Conservation (phyloP, 2,888 invertebrate species). For the Eupithecia tripunctaria region DNA sequence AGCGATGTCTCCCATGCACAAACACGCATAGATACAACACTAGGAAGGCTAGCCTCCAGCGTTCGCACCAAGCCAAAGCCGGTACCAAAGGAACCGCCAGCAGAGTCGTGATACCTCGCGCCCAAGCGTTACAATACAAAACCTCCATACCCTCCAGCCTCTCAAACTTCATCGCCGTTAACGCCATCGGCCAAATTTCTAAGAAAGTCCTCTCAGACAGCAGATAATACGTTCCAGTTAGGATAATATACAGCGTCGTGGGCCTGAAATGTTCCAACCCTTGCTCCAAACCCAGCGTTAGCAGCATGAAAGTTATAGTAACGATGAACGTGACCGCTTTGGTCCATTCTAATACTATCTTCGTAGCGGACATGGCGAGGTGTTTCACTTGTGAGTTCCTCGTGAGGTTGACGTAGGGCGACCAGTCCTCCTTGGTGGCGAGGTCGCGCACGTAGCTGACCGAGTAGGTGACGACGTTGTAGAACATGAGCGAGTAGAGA, state of each 20-base stretch:
- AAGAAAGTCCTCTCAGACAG: conserved; percentile 89
- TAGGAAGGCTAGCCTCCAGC: conserved; percentile 84
- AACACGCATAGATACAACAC: conserved; percentile 87
- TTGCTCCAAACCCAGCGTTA: conserved; percentile 90
- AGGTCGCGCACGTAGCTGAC: conserved; percentile 90
- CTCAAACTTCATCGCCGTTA: conserved; percentile 85
- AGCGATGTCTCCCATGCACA: conserved; percentile 86
- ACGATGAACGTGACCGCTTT: conserved; percentile 92
- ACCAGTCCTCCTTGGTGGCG: conserved; percentile 90
- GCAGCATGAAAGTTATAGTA: conserved; percentile 89
- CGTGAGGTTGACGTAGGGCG: conserved; percentile 89
- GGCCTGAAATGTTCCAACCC: conserved; percentile 90
- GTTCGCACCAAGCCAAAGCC: conserved; percentile 82
- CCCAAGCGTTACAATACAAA: conserved; percentile 87
- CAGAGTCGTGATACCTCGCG: conserved; percentile 84
- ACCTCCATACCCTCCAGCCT: conserved; percentile 88
- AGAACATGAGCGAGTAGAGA: conserved; percentile 91
- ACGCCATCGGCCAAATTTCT: conserved; percentile 85
- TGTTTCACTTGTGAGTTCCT: conserved; percentile 90
- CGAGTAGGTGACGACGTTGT: conserved; percentile 92
- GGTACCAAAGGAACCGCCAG: conserved; percentile 85
- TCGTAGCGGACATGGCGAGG: conserved; percentile 92
- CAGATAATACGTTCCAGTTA: conserved; percentile 89
- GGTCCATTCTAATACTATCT: conserved; percentile 92
- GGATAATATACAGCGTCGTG: conserved; percentile 85